Conservation (phyloP, 2,113 vertebrate species). For the Lucifuga dentata region DNA sequence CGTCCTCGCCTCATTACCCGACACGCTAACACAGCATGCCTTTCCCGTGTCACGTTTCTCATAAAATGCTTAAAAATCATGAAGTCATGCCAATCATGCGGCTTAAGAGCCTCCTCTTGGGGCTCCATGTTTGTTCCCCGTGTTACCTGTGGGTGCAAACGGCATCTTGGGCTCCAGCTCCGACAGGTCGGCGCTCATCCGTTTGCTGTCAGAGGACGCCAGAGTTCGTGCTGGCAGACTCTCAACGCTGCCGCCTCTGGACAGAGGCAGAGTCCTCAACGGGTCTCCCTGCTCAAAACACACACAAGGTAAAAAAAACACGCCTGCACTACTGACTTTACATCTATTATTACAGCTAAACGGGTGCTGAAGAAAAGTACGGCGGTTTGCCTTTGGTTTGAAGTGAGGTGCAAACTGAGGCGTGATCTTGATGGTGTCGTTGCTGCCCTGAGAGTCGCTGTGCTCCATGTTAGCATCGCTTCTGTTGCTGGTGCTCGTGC, state of each 20-base stretch:
- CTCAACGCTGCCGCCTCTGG: constrained; percentile 95
- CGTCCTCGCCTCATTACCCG: neutral
- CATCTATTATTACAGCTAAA: neutral
- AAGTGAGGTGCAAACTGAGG: constrained; percentile 89
- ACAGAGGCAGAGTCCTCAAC: constrained; percentile 89
- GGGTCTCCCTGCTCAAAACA: constrained; percentile 85
- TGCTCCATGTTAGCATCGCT: constrained; percentile 93
- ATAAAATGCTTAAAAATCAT: neutral
- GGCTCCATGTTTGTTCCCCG: neutral
- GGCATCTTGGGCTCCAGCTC: constrained; percentile 93
- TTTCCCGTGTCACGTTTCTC: neutral
- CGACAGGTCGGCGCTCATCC: constrained; percentile 96
- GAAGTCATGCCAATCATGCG: constrained; percentile 1
- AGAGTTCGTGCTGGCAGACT: constrained; percentile 88
- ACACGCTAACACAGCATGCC: neutral
- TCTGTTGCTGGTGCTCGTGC: constrained; percentile 94
- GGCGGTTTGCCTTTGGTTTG: constrained; percentile 84
- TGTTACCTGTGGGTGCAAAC: constrained; percentile 89
- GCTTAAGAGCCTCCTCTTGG: neutral
- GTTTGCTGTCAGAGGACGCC: constrained; percentile 88
- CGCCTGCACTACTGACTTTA: too few relatives aligned
- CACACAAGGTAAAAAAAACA: too few relatives aligned
- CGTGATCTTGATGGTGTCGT: constrained; percentile 97
- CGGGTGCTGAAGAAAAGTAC: neutral
- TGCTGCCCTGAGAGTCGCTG: constrained; percentile 91